These are phyloP conservation scores for Corydoras maculifer DNA, from an alignment of 2,113 vertebrate species.

Conservation along the genomic window DNA sequence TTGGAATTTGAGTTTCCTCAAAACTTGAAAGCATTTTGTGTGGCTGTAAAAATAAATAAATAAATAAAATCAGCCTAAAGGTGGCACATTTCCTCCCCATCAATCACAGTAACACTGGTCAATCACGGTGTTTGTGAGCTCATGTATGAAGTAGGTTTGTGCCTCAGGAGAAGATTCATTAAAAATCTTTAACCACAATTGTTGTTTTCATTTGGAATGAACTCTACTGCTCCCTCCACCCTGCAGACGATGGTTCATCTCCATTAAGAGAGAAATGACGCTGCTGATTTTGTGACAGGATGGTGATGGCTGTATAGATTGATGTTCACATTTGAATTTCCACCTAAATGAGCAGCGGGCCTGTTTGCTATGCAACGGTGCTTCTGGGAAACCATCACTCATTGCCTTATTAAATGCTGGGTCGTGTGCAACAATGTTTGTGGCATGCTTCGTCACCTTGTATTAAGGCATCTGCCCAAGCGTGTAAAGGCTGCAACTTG, in stretches of 20 bases:
- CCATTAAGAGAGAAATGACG: conserved; percentile 17
- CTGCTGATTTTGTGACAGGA: not conserved
- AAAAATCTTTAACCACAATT: no score
- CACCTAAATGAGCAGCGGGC: not conserved
- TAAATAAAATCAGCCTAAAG: no score
- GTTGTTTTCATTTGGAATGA: not conserved
- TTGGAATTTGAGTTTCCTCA: no score
- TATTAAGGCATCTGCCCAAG: conserved; percentile 25
- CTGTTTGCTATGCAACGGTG: not conserved
- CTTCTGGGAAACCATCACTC: conserved; percentile 2
- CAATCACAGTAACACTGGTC: no score
- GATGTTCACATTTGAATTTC: not conserved
- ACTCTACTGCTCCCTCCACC: conserved; percentile 23
- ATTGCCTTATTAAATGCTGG: not conserved
- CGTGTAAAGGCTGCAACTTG: conserved; percentile 31
- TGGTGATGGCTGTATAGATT: not conserved
- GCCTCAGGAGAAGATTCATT: no score
- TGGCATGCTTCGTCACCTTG: conserved; percentile 28
- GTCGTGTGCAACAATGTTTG: conserved; percentile 15
- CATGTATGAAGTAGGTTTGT: no score
- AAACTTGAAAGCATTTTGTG: no score
- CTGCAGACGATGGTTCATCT: conserved; percentile 47
- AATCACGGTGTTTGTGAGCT: no score
- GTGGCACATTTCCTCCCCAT: no score
- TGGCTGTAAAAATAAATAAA: no score